Base-by-base conservation (phyloP, 2,888 invertebrate genomes). In the Melangyna quadrimaculata region DNA sequence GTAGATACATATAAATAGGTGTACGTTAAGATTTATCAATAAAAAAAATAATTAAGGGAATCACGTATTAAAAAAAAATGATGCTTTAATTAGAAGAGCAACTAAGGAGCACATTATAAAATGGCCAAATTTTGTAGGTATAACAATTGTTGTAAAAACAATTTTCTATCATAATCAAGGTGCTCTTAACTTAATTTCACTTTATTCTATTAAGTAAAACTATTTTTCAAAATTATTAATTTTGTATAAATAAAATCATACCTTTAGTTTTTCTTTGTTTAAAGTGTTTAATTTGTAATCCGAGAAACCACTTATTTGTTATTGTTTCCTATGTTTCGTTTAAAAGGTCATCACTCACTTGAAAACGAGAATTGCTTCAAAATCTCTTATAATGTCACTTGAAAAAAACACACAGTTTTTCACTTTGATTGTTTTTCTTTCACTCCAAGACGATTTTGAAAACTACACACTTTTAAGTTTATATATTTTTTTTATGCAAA, bases 271-370 rank as follows among this genome's bases (percentile, higher is more conserved):
- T 29, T n/a, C n/a, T n/a, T n/a, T n/a, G n/a, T n/a, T 29, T 14
- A 10, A 14, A 67, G 32, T 29, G 32, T 22, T 67, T 48, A 32
- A 67, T 63, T 22, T 10, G 12, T 70, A 53, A 78, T 78, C 73
- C 70, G 35, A n/a, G 17, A 70, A 63, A 40, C 48, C 71, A 53
- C 45, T 51, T 6, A 4, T 19, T 35, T 29, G 9, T 51, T n/a
- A 24, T 2, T 32, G 4, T 0, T 24, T 61, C 19, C 27, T 19
- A 19, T 29, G 19, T 12, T n/a, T 53, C 29, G 7, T 51, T 51
- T 43, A 40, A 71, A 53, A 57, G 59, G 79, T 74, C 75, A 79
- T 78, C 59, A 71, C 74, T 78, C 78, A 59, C 75, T 78, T 51
- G 27, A 22, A 17, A 57, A 29, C 22, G 17, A 57, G 29, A 53